phyloP scores from a whole-genome alignment of 2,888 invertebrate species.

The Malthinus seriepunctatus region DNA sequence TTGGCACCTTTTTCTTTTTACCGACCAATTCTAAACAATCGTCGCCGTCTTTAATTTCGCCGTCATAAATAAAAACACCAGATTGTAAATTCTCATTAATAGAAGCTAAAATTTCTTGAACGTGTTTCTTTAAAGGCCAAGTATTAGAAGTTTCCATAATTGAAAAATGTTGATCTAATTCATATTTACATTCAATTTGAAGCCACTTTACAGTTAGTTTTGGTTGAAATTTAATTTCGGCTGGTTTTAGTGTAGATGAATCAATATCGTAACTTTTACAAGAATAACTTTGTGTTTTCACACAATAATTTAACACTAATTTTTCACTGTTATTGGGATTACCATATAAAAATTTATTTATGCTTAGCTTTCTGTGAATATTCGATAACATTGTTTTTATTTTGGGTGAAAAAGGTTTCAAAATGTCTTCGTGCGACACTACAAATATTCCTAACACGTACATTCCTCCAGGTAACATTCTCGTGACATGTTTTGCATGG shows the following conservation, averaged over 20 bases:
- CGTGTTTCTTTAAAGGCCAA: conserved; percentile 69
- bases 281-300: conserved; percentile 59
- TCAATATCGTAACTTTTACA: conserved; percentile 69
- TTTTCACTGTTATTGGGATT: conserved; percentile 63
- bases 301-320: conserved; percentile 65
- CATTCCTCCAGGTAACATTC: conserved; percentile 91
- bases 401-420: conserved; percentile 62
- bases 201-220: conserved; percentile 72
- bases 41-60: conserved; percentile 66
- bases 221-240: conserved; percentile 77
- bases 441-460: conserved; percentile 83
- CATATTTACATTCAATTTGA: conserved; percentile 73
- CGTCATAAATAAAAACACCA: conserved; percentile 75
- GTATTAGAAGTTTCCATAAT: conserved; percentile 65
- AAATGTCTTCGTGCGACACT: conserved; percentile 67
- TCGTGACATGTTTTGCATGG: conserved; percentile 83
- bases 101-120: conserved; percentile 65
- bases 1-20: conserved; percentile 62
- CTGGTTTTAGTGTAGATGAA: conserved; percentile 62
- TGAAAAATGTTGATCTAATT: conserved; percentile 76
- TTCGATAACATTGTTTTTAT: conserved; percentile 62
- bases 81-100: conserved; percentile 63
- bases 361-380: conserved; percentile 60
- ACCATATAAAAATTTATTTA: conserved; percentile 65
- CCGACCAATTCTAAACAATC: conserved; percentile 66